Conservation (phyloP, 2,888 invertebrate species). For the Nephrotoma guestfalica region DNA sequence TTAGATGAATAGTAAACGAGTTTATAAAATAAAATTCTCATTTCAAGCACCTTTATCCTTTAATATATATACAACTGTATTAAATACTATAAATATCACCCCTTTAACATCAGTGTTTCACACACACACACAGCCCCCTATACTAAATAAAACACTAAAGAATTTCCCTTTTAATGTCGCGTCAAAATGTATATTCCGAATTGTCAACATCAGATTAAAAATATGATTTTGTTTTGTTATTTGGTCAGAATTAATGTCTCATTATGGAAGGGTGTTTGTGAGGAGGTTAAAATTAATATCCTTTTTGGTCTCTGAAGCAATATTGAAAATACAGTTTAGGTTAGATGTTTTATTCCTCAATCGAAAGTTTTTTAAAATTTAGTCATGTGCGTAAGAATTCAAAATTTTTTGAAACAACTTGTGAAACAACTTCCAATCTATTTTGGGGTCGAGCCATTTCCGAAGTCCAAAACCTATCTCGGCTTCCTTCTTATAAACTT, state of each 20-base stretch:
- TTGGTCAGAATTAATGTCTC: neutral
- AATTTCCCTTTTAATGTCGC: neutral
- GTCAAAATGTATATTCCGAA: neutral
- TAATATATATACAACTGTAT: neutral
- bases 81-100: neutral
- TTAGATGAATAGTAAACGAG: neutral
- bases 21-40: neutral
- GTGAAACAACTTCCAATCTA: neutral
- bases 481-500: too few species aligned
- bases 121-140: neutral
- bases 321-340: neutral
- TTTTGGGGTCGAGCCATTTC: accelerated
- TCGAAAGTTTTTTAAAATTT: neutral
- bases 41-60: neutral
- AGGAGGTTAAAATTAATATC: neutral
- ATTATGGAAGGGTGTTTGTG: neutral
- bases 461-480: too few species aligned
- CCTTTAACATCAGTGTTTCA: neutral
- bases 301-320: neutral
- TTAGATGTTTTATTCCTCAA: neutral
- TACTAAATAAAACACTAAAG: neutral
- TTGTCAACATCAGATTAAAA: neutral
- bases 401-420: neutral
- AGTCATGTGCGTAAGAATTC: neutral
- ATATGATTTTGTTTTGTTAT: neutral